Conservation (phyloP, 2,113 vertebrate species). For the Columbina picui region DNA sequence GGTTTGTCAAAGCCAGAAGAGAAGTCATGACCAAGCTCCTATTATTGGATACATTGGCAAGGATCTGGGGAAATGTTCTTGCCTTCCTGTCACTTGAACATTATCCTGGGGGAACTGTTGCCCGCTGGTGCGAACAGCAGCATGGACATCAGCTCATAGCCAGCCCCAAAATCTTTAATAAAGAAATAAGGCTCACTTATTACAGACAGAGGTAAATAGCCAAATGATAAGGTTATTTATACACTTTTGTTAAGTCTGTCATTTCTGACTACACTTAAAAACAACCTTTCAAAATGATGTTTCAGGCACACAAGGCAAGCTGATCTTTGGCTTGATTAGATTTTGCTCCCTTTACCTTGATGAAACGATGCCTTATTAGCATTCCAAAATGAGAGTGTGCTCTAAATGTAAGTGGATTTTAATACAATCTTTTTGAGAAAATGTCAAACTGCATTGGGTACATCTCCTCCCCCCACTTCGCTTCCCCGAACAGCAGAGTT, state of each 20-base stretch:
- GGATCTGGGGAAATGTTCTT: not conserved
- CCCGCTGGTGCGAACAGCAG: not conserved
- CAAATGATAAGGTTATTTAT: slow-evolving; percentile 53
- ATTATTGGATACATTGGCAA: not conserved
- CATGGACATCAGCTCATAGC: slow-evolving; percentile 2
- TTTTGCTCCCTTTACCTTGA: slow-evolving; percentile 72
- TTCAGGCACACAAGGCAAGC: slow-evolving; percentile 21
- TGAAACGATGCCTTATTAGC: slow-evolving; percentile 75
- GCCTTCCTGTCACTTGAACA: not conserved
- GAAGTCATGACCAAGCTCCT: not conserved
- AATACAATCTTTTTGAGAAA: slow-evolving; percentile 76
- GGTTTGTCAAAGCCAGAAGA: not conserved
- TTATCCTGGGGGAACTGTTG: not conserved
- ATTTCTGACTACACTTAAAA: slow-evolving; percentile 61
- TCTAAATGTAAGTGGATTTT: slow-evolving; percentile 78
- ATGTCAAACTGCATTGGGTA: slow-evolving; percentile 71
- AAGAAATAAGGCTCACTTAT: slow-evolving; percentile 21
- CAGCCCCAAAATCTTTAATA: not conserved
- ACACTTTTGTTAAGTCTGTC: slow-evolving; percentile 65
- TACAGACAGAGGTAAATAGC: slow-evolving; percentile 18
- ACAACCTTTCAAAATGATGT: slow-evolving; percentile 60
- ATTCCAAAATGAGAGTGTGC: slow-evolving; percentile 71
- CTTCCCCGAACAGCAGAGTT: slow-evolving; percentile 57
- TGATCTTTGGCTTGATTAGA: slow-evolving; percentile 66
- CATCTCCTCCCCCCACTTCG: not conserved